A percentile compares a stretch with the other conserved stretches of the same genome.
phyloP scores from a whole-genome alignment of 92 coral and sea anemone genomes.

The Porites rus region DNA sequence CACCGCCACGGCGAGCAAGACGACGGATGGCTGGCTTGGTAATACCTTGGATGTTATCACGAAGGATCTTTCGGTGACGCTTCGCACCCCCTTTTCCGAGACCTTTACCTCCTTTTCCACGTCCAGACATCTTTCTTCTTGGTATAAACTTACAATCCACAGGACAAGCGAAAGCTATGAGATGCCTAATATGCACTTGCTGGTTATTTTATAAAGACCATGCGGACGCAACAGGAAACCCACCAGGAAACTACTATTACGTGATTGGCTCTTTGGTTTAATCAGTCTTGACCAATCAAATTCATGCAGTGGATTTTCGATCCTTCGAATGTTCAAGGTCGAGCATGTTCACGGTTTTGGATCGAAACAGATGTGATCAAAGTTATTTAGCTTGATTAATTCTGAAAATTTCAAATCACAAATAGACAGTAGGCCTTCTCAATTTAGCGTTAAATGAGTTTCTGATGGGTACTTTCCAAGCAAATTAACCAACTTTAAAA shows the following conservation, averaged over 20 bases:
- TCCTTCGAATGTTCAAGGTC: slow-evolving; percentile 8
- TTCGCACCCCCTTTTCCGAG: slow-evolving; percentile 96
- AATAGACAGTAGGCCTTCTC: no score
- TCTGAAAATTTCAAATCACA: no score
- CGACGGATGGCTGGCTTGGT: slow-evolving; percentile 97
- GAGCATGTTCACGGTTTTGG: neutral
- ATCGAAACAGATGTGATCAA: no score
- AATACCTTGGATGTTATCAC: slow-evolving; percentile 96
- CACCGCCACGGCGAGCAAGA: slow-evolving; percentile 98
- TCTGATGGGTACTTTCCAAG: no score
- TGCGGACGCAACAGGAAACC: slow-evolving; percentile 34
- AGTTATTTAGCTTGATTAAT: no score
- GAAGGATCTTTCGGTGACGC: slow-evolving; percentile 95
- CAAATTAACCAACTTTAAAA: no score
- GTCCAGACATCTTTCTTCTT: slow-evolving; percentile 77
- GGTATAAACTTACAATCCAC: no score
- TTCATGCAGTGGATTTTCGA: slow-evolving; percentile 24
- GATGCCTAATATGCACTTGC: accelerated
- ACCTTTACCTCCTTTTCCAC: slow-evolving; percentile 97
- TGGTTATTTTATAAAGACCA: neutral
- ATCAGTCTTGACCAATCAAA: slow-evolving; percentile 13
- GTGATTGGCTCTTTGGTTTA: neutral
- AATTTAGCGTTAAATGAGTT: no score
- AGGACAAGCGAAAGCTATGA: neutral
- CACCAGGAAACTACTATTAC: neutral